A percentile compares a stretch with the other conserved stretches of the same genome.
phyloP scores from a whole-genome alignment of 2,888 invertebrate genomes.

The Hyles lineata region DNA sequence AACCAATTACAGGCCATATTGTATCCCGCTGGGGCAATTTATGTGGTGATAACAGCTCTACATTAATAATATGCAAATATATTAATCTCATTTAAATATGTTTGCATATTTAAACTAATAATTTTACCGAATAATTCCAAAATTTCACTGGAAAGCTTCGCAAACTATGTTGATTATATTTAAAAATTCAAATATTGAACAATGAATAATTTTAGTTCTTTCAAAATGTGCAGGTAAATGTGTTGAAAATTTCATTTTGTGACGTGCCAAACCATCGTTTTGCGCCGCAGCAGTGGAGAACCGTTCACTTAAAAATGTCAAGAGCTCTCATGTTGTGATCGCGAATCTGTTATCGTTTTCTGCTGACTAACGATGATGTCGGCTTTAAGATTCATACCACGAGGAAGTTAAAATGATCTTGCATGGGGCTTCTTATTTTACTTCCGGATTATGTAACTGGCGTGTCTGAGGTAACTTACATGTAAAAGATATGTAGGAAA shows the following conservation, averaged over 20 bases:
- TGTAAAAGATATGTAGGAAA: conserved; percentile 12
- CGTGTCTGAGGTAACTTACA: not conserved
- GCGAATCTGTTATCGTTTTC: conserved; percentile 18
- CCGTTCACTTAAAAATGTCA: not conserved
- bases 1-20: not conserved
- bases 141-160: too few relatives aligned
- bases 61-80: conserved; percentile 14
- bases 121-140: not conserved
- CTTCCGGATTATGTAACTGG: conserved; percentile 14
- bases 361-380: conserved; percentile 22
- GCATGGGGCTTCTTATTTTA: conserved; percentile 8
- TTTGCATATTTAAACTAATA: not conserved
- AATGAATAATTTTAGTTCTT: not conserved
- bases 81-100: conserved; percentile 2
- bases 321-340: conserved; percentile 7
- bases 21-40: not conserved
- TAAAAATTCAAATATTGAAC: too few relatives aligned
- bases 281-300: not conserved
- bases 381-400: not conserved
- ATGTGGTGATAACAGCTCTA: not conserved
- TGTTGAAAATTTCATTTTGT: conserved; percentile 1
- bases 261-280: conserved; percentile 10
- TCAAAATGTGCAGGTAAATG: conserved; percentile 14
- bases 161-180: too few relatives aligned
- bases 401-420: conserved; percentile 17